Evolutionary conservation across 53 echinoderm and acorn worm genomes (phyloP).

Genomic region (Echinometra lucunter): DNA sequence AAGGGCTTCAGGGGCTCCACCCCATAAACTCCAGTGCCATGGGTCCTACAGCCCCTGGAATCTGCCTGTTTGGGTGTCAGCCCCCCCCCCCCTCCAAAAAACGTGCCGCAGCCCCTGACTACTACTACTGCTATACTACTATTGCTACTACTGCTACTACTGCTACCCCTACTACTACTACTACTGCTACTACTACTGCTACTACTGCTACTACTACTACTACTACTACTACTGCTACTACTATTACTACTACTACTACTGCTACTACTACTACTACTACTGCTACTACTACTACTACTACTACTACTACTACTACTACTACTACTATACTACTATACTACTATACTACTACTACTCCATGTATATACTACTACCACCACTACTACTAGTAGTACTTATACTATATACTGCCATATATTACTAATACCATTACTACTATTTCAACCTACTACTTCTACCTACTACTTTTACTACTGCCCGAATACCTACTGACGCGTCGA

Average conservation of each 20-base stretch:
- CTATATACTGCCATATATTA: background rate
- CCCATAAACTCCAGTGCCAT: too few species aligned
- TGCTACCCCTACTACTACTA: background rate
- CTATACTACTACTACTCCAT: background rate
- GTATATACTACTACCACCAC: background rate
- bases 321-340: conserved; percentile 39
- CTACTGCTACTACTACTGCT: background rate
- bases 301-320: conserved; percentile 57
- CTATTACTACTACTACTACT: conserved; percentile 25
- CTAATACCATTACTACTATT: background rate
- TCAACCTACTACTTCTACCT: conserved; percentile 1
- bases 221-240: background rate
- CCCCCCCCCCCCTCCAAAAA: too few species aligned
- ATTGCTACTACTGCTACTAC: background rate
- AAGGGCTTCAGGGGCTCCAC: too few species aligned
- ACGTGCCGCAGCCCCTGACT: too few species aligned
- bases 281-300: conserved; percentile 30
- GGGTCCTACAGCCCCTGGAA: too few species aligned
- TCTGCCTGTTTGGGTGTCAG: too few species aligned
- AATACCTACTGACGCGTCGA: background rate
- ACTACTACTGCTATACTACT: background rate
- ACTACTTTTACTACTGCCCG: conserved; percentile 49
- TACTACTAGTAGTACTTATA: background rate
- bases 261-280: background rate
- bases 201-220: conserved; percentile 11